Evolutionary conservation across 2,888 invertebrate species (phyloP), one percentile per base, ranked within the genome.

Genomic region (Pyrrhosoma nymphula): DNA sequence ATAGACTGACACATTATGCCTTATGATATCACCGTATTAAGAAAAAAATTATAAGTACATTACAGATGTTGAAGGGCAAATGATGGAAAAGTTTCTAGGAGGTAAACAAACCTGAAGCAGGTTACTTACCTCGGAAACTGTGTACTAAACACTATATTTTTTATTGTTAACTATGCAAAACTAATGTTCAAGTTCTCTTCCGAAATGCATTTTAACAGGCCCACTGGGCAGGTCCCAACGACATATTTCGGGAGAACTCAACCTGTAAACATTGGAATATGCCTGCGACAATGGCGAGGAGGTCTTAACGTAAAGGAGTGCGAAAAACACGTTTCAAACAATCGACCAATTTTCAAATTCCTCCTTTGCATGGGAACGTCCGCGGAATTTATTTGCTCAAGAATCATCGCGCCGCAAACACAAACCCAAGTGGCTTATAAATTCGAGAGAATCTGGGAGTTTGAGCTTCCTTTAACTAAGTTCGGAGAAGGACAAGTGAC

Each of bases 401-500:
- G 16, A n/a, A n/a, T 69, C 69, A 69, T 69, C 69, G 26, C 69
- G 26, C n/a, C 69, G 69, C 69, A 69, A 69, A 69, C 69, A 26
- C n/a, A 6, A n/a, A n/a, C 30, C 14, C 30, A 47, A 30, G 26
- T 8, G 90, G n/a, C n/a, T n/a, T 20, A 90, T 30, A n/a, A 56
- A n/a, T 69, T n/a, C 69, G 10, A 6, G 60, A 20, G 20, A 60
- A 1, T 2, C 60, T 16, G 0, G 90, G 90, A 90, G 56, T 56
- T 47, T 55, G 56, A 56, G 63, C 18, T 39, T 60, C 26, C 60
- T 60, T 91, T 60, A 91, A 91, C 91, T 63, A 63, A 35, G 16
- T 56, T 69, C 60, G 63, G 63, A 63, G 63, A 30, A 26, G 63
- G 91, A 91, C 35, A 91, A 91, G 91, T 60, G 63, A 91, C 91